Evolutionary conservation across 2,888 invertebrate genomes (phyloP).

Genomic region (Gisinianus flammeolus): DNA sequence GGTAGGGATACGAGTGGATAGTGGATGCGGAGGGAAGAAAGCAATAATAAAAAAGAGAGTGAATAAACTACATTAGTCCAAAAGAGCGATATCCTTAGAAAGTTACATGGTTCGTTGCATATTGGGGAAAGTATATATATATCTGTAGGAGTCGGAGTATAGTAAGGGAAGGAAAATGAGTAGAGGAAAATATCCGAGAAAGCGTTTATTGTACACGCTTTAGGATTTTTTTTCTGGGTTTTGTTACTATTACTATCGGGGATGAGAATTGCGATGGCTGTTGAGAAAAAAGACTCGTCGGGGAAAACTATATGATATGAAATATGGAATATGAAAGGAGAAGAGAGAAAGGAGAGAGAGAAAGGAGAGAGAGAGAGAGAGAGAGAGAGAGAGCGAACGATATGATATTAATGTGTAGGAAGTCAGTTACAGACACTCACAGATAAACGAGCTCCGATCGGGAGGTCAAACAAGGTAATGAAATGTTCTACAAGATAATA

Average conservation of each 20-base stretch:
- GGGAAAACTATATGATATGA: no score
- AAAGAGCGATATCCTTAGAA: no score
- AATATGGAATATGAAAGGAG: background rate
- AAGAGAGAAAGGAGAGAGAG: constrained; percentile 5
- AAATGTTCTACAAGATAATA: constrained; percentile 59
- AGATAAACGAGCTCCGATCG: constrained; percentile 57
- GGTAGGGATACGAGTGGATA: no score
- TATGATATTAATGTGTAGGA: constrained; percentile 42
- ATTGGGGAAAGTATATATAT: no score
- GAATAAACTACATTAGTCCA: no score
- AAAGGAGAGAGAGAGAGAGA: background rate
- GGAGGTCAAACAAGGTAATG: constrained; percentile 59
- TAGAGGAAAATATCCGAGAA: background rate
- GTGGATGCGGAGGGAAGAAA: no score
- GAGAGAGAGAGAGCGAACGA: background rate
- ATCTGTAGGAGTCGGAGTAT: no score
- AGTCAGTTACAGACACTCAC: constrained; percentile 59
- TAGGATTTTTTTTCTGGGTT: background rate
- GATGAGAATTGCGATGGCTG: no score
- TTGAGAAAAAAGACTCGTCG: no score
- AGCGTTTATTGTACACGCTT: background rate
- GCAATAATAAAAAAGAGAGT: no score
- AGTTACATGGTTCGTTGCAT: no score
- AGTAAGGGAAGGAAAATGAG: background rate
- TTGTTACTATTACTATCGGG: background rate